Conservation (phyloP, 1,140 invertebrate species). For the Aphidius ervi region DNA sequence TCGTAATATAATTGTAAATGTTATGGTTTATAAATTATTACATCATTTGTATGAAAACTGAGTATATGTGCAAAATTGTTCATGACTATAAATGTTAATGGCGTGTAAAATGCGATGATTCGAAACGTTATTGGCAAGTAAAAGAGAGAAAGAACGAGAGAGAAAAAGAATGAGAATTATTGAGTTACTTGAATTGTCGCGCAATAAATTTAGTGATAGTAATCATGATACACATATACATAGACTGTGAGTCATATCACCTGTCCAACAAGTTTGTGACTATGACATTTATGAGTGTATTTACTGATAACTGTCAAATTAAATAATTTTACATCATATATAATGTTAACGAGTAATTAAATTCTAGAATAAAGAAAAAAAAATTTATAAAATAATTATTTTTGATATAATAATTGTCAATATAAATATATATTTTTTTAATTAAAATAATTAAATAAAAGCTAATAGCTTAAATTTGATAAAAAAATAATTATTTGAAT, state of each 20-base stretch:
- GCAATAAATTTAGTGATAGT: conserved; percentile 14
- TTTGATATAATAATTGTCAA: too few relatives aligned
- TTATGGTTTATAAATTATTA: too few relatives aligned
- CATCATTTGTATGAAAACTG: background rate
- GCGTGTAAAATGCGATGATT: conserved; percentile 13
- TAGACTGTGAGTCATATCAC: background rate
- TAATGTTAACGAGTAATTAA: too few relatives aligned
- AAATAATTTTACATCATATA: too few relatives aligned
- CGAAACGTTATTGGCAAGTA: background rate
- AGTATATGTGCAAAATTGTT: background rate
- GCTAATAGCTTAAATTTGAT: too few relatives aligned
- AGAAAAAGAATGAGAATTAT: background rate
- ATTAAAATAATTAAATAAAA: too few relatives aligned
- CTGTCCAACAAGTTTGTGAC: too few relatives aligned
- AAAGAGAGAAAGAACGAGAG: background rate
- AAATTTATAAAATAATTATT: too few relatives aligned
- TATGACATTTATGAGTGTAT: conserved; percentile 7
- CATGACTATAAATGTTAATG: conserved; percentile 8
- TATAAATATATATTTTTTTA: too few relatives aligned
- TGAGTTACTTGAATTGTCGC: conserved; percentile 1
- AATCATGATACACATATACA: background rate
- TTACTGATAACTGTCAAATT: too few relatives aligned
- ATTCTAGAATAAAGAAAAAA: too few relatives aligned
- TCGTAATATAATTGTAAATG: conserved; percentile 25
- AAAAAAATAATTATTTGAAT: too few relatives aligned